Percentiles rank a stretch among this genome's conserved stretches.
Evolutionary conservation across 2,113 vertebrate species (phyloP).

Genomic region (Tetrao urogallus): DNA sequence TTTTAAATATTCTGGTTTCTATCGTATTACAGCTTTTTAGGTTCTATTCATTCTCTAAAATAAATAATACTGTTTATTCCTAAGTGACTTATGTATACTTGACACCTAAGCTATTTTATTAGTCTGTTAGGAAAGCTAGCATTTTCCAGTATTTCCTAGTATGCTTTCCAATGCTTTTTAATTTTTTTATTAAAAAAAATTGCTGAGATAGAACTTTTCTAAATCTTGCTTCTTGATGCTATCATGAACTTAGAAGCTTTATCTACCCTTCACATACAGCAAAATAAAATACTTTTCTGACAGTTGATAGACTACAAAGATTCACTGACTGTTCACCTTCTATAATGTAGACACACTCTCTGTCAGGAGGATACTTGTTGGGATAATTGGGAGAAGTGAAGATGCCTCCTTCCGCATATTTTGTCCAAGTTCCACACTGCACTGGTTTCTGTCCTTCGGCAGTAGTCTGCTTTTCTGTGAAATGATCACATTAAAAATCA

Average conservation of each 20-base stretch:
- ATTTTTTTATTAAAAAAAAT: not conserved
- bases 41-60: not conserved
- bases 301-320: not conserved
- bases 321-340: conserved; percentile 84
- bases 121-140: not conserved
- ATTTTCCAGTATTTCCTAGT: not conserved
- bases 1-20: not conserved
- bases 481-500: conserved; percentile 32
- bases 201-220: not conserved
- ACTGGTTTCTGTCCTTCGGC: conserved; percentile 93
- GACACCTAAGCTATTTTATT: not conserved
- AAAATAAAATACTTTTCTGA: not conserved
- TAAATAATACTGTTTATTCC: not conserved
- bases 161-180: not conserved
- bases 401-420: conserved; percentile 93
- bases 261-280: not conserved
- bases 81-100: not conserved
- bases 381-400: conserved; percentile 99
- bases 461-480: conserved; percentile 88
- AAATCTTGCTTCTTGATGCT: not conserved
- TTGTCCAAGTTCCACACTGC: conserved; percentile 98
- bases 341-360: conserved; percentile 98
- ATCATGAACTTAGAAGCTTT: not conserved
- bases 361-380: conserved; percentile 97
- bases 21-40: not conserved